These are phyloP conservation scores for Gonioctena quinquepunctata DNA, from an alignment of 1,140 invertebrate genomes.

Conservation along the genomic window DNA sequence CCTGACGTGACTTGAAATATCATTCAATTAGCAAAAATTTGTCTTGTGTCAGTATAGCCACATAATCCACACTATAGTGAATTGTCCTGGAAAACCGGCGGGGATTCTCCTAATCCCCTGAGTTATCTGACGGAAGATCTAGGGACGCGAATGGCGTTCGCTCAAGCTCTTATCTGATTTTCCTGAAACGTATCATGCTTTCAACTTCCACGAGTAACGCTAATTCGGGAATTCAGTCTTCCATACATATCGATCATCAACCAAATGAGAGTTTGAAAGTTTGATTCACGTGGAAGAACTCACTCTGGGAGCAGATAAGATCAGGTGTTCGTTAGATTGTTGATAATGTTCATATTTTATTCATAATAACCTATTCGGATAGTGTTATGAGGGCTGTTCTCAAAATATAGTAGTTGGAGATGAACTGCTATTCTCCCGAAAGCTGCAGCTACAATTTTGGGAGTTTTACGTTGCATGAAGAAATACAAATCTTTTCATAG, in stretches of 20 bases:
- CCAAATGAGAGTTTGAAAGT: neutral
- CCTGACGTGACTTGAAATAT: neutral
- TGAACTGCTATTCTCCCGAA: no score
- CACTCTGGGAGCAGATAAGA: no score
- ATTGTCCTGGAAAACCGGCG: conserved; percentile 1
- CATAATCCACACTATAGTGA: neutral
- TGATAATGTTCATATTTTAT: no score
- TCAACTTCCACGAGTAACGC: conserved; percentile 2
- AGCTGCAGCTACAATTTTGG: no score
- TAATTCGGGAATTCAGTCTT: conserved; percentile 9
- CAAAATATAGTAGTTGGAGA: no score
- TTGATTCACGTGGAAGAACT: neutral
- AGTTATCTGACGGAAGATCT: conserved; percentile 23
- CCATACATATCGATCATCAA: neutral
- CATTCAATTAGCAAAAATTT: conserved; percentile 14
- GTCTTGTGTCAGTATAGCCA: neutral
- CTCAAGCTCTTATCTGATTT: conserved; percentile 28
- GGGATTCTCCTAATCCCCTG: conserved; percentile 12
- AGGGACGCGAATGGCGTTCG: conserved; percentile 12
- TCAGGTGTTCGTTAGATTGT: no score
- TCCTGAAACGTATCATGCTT: conserved; percentile 17
- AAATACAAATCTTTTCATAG: no score
- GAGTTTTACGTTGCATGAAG: no score
- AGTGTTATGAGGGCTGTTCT: no score
- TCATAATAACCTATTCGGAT: no score